phyloP scores from a whole-genome alignment of 2,113 vertebrate genomes.

The Rhinolophus ferrumequinum region DNA sequence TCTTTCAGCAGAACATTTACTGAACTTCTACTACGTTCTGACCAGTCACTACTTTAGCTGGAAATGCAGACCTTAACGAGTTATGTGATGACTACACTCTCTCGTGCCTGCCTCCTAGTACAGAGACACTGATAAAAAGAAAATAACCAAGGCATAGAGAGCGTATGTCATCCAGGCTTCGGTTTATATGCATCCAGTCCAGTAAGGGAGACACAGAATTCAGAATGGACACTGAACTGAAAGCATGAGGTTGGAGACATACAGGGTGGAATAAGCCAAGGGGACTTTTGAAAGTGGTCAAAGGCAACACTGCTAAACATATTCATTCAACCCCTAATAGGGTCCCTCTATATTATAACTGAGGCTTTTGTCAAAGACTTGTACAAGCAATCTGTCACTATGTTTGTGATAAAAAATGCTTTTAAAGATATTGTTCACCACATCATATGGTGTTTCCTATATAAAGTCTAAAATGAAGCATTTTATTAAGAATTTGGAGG shows the following conservation, averaged over 20 bases:
- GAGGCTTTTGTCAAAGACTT: background rate
- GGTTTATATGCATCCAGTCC: background rate
- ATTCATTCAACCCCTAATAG: background rate
- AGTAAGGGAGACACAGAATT: background rate
- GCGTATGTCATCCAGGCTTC: background rate
- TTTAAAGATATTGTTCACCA: background rate
- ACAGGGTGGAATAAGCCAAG: background rate
- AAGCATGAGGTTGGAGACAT: background rate
- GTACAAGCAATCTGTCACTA: background rate
- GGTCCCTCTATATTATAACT: background rate
- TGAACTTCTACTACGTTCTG: background rate
- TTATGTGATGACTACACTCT: rapidly evolving
- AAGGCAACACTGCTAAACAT: background rate
- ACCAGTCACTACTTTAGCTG: background rate
- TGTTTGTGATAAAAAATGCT: background rate
- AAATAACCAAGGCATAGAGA: background rate
- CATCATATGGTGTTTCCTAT: background rate
- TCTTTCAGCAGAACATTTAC: background rate
- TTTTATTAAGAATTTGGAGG: slow-evolving; percentile 26
- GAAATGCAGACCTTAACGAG: background rate
- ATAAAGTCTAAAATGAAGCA: background rate
- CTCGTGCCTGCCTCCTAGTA: background rate
- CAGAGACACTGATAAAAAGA: background rate
- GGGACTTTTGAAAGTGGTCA: background rate
- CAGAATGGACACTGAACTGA: background rate